Evolutionary conservation across 2,888 invertebrate genomes (phyloP), one percentile per base, ranked within the genome.

Genomic region (Ceratothoa steindachneri): DNA sequence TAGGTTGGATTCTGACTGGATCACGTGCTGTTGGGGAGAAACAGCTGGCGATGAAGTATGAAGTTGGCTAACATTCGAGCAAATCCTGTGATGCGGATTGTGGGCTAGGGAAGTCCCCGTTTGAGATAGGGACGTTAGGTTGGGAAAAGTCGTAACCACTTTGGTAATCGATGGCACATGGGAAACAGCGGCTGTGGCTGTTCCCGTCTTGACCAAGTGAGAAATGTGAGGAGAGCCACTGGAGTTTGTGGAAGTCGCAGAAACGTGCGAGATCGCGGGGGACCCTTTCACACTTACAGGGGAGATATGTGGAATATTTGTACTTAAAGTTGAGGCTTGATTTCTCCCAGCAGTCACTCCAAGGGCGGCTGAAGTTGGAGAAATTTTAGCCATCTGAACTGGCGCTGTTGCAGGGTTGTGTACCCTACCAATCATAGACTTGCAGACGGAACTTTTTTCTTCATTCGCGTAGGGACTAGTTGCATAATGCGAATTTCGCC

Each of bases 401-500:
- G 22, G 12, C 1, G 22, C 24, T 22, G 1, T 22, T 60, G 22
- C 22, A 12, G 60, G 60, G 22, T n/a, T 24, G 22, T 60, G 60
- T 24, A 60, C 27, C 9, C 60, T 60, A 24, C 60, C 60, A 24
- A 60, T 24, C 22, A 60, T 12, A 3, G 60, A 24, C 22, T 60
- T 60, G 2, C 22, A 2, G 27, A 60, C 60, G 24, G 22, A 22
- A 24, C 12, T 22, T 60, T 60, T 60, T 22, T 60, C 60, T 7
- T 60, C 60, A 60, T 60, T 60, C 27, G 60, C n/a, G 24, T 60
- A 60, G 24, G 60, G 60, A 60, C 22, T 24, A 60, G 27, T 24
- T n/a, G 24, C 19, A 60, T 60, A 60, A 60, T 60, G 60, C n/a
- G 60, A 60, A 60, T 24, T 60, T 60, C 19, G 70, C n/a, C 67